These are phyloP conservation scores for Pseudochromis fuscus DNA, from an alignment of 2,797 vertebrate genomes.

Conservation along the genomic window DNA sequence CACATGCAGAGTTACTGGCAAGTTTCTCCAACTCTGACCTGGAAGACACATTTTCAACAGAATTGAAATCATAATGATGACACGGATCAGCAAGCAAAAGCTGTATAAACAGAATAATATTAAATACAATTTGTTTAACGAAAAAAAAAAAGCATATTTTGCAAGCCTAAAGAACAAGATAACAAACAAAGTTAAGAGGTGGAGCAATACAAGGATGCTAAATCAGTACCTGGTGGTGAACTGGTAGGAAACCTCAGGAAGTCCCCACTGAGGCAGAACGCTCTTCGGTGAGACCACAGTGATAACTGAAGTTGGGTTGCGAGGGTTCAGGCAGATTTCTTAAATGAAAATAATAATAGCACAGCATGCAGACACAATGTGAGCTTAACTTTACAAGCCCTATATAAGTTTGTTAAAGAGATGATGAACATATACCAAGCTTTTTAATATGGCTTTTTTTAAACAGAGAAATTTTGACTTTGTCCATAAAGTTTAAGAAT, in stretches of 20 bases:
- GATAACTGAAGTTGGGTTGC: conserved; percentile 87
- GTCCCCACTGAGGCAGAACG: conserved; percentile 89
- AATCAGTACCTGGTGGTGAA: conserved; percentile 88
- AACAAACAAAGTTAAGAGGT: not conserved
- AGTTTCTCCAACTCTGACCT: conserved; percentile 85
- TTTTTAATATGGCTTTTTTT: no score
- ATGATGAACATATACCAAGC: not conserved
- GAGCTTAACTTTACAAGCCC: not conserved
- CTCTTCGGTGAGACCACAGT: conserved; percentile 88
- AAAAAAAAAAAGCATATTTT: no score
- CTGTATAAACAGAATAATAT: not conserved
- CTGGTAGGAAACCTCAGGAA: conserved; percentile 89
- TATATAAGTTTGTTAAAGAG: not conserved
- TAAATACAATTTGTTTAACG: not conserved
- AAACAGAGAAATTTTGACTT: not conserved
- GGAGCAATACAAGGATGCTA: not conserved
- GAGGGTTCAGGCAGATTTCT: conserved; percentile 93
- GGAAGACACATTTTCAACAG: not conserved
- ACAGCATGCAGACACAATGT: not conserved
- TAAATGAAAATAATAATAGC: conserved; percentile 30
- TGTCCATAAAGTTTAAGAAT: no score
- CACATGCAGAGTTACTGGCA: conserved; percentile 85
- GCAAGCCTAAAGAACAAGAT: not conserved
- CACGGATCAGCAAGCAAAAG: not conserved
- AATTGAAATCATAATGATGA: not conserved